Evolutionary conservation across 2,888 invertebrate genomes (phyloP).

Genomic region (Itoplectis maculator): DNA sequence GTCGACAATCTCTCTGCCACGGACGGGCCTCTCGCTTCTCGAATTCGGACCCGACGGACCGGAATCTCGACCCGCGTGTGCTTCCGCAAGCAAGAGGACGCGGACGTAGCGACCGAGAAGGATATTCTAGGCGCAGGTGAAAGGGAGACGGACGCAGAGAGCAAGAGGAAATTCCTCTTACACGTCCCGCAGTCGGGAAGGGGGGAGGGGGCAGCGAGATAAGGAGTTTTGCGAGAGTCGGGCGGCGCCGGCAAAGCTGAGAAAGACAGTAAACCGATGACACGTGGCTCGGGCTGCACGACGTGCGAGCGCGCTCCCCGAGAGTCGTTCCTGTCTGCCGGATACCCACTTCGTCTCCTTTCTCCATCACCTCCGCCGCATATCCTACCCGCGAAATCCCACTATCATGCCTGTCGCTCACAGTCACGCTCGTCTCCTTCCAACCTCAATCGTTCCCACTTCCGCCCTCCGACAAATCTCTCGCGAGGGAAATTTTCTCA

Average conservation of each 20-base stretch:
- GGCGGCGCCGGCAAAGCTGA: conserved; percentile 50
- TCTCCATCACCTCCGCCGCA: background rate
- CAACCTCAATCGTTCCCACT: conserved; percentile 3
- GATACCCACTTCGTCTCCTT: conserved; percentile 22
- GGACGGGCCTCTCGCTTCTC: conserved; percentile 8
- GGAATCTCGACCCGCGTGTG: conserved; percentile 54
- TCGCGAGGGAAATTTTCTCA: background rate
- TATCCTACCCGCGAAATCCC: conserved; percentile 26
- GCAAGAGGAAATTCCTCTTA: conserved; percentile 53
- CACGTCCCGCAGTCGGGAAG: conserved; percentile 40
- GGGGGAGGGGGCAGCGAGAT: too few species aligned
- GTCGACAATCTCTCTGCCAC: conserved; percentile 34
- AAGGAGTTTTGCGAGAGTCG: conserved; percentile 57
- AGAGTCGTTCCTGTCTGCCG: conserved; percentile 18
- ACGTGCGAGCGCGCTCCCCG: background rate
- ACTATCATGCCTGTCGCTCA: conserved; percentile 56
- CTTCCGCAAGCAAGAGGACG: conserved; percentile 6
- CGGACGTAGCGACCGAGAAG: background rate
- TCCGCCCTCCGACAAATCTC: conserved; percentile 4
- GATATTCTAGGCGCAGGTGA: conserved; percentile 4
- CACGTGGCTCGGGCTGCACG: conserved; percentile 43
- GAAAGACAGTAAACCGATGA: conserved; percentile 68
- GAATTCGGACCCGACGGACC: conserved; percentile 62
- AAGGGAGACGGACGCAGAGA: conserved; percentile 13
- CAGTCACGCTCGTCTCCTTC: conserved; percentile 49